Evolutionary conservation across 2,113 vertebrate species (phyloP).

Genomic region (Urocynchramus pylzowi): DNA sequence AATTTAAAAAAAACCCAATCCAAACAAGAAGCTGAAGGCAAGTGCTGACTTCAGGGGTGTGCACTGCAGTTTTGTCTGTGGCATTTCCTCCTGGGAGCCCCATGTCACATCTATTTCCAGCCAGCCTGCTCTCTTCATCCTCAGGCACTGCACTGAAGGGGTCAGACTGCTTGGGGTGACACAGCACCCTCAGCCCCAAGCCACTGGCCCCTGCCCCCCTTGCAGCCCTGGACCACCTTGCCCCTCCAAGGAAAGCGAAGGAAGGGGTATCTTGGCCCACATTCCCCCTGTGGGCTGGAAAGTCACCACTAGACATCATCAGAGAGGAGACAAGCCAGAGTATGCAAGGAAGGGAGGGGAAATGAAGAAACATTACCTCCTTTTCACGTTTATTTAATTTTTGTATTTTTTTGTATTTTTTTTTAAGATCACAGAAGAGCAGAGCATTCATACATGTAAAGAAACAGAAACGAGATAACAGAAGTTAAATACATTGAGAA

Average conservation of each 20-base stretch:
- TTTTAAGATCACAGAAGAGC: conserved; percentile 84
- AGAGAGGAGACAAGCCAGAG: background rate
- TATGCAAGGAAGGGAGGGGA: background rate
- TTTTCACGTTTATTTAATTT: conserved; percentile 81
- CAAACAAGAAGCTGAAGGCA: background rate
- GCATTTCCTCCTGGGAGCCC: background rate
- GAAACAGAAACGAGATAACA: conserved; percentile 79
- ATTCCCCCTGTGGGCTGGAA: fast-evolving
- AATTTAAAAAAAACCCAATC: background rate
- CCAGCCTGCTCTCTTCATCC: background rate
- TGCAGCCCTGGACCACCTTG: background rate
- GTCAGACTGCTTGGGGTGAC: background rate
- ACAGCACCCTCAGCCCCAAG: background rate
- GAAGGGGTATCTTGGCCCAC: background rate
- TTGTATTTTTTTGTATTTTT: conserved; percentile 64
- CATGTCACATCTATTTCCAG: background rate
- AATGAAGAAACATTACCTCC: conserved; percentile 62
- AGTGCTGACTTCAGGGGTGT: background rate
- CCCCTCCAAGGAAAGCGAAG: background rate
- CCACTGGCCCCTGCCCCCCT: background rate
- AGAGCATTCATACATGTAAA: conserved; percentile 83
- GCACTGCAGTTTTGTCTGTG: background rate
- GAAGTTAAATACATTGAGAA: conserved; percentile 81
- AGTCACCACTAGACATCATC: background rate
- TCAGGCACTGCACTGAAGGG: background rate